phyloP scores from a whole-genome alignment of 2,888 invertebrate species.

The Anorthoa munda region DNA sequence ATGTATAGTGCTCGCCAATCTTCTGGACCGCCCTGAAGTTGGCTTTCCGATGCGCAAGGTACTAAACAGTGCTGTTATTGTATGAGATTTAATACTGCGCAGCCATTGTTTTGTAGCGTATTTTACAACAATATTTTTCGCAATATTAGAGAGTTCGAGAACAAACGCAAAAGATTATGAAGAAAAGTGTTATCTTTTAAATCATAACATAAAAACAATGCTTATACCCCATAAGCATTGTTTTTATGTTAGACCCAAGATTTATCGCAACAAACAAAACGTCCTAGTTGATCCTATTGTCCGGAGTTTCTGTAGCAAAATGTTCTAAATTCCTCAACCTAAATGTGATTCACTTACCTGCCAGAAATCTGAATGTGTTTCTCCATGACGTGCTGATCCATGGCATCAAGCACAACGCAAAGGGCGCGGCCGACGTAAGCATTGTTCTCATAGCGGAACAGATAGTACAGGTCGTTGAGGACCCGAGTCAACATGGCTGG shows the following conservation, averaged over 20 bases:
- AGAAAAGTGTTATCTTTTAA: conserved; percentile 10
- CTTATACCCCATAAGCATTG: no score
- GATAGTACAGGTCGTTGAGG: conserved; percentile 97
- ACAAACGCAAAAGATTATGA: neutral
- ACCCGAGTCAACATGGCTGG: conserved; percentile 95
- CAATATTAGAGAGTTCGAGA: neutral
- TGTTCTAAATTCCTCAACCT: neutral
- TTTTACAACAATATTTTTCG: neutral
- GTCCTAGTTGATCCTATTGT: neutral
- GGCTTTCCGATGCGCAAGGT: no score
- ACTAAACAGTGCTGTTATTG: no score
- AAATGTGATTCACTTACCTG: conserved; percentile 91
- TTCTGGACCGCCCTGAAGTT: no score
- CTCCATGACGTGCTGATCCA: conserved; percentile 96
- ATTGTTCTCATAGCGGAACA: conserved; percentile 96
- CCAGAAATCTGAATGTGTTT: conserved; percentile 98
- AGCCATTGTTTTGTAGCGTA: no score
- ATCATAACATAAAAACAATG: neutral
- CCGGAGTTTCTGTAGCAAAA: neutral
- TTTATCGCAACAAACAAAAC: neutral
- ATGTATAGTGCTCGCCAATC: no score
- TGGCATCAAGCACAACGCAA: conserved; percentile 96
- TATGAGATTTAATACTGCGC: no score
- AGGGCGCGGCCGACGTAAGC: conserved; percentile 94
- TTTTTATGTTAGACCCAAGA: no score